Base-by-base conservation (phyloP, 2,113 vertebrate species). In the Cynocephalus volans region DNA sequence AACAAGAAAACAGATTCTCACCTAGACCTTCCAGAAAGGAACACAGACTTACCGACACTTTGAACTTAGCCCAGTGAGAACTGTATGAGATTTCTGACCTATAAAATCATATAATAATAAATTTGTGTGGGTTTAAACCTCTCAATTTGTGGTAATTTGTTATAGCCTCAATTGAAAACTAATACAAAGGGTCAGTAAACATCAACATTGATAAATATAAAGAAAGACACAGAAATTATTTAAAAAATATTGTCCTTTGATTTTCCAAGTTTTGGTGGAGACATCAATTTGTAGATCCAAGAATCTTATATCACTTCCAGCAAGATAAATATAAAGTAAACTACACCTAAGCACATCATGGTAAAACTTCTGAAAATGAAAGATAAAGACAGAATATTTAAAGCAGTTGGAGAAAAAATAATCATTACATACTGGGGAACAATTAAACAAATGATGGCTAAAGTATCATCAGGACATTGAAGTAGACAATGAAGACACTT, bases 201-300 rank as follows among this genome's bases (percentile, higher is more conserved):
- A 85, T 96, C n/a, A 90, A 91, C 76, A 33, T 72, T 77, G 23
- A 52, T 58, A 64, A 64, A 72, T 82, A 69, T 73, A 85, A 88
- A 93, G 23, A 64, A 92, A 10, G 33, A 7, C 14, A 33, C 0
- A 77, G 64, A 87, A 88, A 48, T 72, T 77, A 67, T 69, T 75
- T 58, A 18, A 18, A 26, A 87, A 95, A 24, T 60, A 50, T 69
- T 56, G 24, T 13, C 4, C 58, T 4, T 50, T 36, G 45, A 83
- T n/a, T 52, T 15, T 17, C n/a, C 15, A 81, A 36, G 65, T 86
- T 86, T 48, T 75, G 5, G 7, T 89, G 23, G 54, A 85, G 36
- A 56, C 21, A 67, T 48, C 70, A 64, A 58, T 28, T 28, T 87
- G n/a, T 5, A 82, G 15, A 36, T 76, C 3, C 9, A 60, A 69